Conservation (phyloP, 2,797 vertebrate species). For the Rallus crepitans region DNA sequence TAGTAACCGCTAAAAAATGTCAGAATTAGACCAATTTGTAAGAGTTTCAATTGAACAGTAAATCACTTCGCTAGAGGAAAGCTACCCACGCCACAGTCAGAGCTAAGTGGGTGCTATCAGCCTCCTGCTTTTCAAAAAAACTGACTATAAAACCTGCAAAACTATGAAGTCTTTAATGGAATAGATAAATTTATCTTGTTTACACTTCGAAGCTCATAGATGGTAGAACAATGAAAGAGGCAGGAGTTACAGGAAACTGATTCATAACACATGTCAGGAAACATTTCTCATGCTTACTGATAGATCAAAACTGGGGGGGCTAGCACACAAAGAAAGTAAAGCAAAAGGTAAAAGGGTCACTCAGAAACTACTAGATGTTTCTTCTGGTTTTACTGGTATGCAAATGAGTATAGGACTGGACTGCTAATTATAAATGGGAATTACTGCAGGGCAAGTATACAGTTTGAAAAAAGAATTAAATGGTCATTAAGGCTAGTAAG, state of each 20-base stretch:
- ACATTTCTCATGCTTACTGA: conserved; percentile 21
- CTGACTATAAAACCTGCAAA: conserved; percentile 47
- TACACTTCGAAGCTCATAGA: not conserved
- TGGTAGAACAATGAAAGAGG: not conserved
- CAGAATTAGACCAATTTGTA: conserved; percentile 42
- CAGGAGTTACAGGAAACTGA: conserved; percentile 13
- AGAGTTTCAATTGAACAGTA: conserved; percentile 24
- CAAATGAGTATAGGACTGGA: not conserved
- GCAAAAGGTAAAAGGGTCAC: not conserved
- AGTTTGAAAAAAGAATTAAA: not conserved
- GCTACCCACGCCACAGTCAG: conserved; percentile 22
- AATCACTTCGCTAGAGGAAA: conserved; percentile 27
- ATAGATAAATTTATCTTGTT: conserved; percentile 65
- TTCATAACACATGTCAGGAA: conserved; percentile 28
- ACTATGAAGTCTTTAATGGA: conserved; percentile 45
- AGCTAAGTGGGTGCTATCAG: conserved; percentile 53
- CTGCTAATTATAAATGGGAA: not conserved
- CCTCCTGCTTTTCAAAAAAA: conserved; percentile 47
- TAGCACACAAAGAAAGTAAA: not conserved
- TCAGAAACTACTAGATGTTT: not conserved
- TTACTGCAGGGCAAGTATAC: not conserved
- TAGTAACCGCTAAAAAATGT: not conserved
- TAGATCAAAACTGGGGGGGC: not conserved
- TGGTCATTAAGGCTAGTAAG: not conserved
- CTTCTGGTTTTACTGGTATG: not conserved